Evolutionary conservation across 2,888 invertebrate species (phyloP), one percentile per base, ranked within the genome.

Genomic region (Syrista parreyssii): DNA sequence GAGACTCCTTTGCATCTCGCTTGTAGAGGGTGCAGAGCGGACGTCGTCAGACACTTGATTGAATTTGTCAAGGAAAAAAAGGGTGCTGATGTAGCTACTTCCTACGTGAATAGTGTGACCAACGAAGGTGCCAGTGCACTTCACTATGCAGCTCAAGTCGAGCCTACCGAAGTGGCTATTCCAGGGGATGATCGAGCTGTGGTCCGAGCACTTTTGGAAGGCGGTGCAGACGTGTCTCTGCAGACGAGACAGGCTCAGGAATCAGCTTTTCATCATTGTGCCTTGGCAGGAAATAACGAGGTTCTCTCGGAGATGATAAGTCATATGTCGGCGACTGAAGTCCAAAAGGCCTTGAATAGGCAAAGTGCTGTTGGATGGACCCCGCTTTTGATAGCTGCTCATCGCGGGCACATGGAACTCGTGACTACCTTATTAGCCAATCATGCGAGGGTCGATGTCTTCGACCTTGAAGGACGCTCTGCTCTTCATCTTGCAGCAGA

Each of bases 391-490:
- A 98, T 99, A 86, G 99, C 99, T 32, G 97, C 99, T 88, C 96
- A 99, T 89, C 94, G 97, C 89, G 99, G 99, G 9, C 99, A 99
- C 91, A 96, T 97, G 93, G 97, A 98, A 89, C 95, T 99, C 84
- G 98, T 99, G 71, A 97, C 94, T 88, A 97, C 97, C 80, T 93
- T 99, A 78, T 93, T 99, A 79, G 94, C 96, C 68, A 98, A 99
- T 92, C 98, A 99, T 91, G 99, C 99, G 12, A 95, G 99, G 89
- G 99, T 99, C 31, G 99, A 99, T 91, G 99, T 99, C 0, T 99
- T 99, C 91, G 99, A 99, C 91, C 96, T 95, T 83, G 99, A 99
- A 92, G 97, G 97, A 55, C 93, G 99, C 87, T 99, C 99, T 3
- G 99, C 99, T 0, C 93, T 99, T 75, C 99, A 99, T 92, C 92